Evolutionary conservation across 1,140 invertebrate genomes (phyloP), one percentile per base, ranked within the genome.

Genomic region (Bombus superbus): DNA sequence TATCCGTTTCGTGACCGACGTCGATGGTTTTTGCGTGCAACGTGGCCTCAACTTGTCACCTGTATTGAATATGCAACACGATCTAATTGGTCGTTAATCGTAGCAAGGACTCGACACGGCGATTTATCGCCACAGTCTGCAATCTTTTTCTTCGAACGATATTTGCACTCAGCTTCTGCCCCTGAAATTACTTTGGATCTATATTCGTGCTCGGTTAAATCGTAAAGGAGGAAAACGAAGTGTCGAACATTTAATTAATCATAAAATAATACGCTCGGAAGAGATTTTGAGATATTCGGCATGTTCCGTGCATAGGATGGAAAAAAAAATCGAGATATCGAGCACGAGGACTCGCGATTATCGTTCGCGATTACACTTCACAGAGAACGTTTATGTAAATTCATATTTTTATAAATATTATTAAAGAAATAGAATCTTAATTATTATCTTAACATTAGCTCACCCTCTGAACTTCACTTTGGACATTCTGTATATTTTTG

Each of bases 41-140:
- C 40, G 28, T 53, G 28, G 10, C 32, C 2, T 57, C 47, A 53
- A 53, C 47, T 66, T 35, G 64, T 64, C 83, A 66, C 68, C 10
- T 13, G n/a, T n/a, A 72, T 72, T 80, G 76, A 80, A 80, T 80
- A 85, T 80, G 83, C 66, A 72, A 80, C 78, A n/a, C 28, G 77
- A 71, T 2, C 25, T 42, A 44, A 47, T 62, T 71, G 66, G 59
- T n/a, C 53, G 15, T 79, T 44, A 84, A 84, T 79, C 75, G 75
- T 35, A 59, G 42, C 75, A 59, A 79, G 53, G 44, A 77, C 28
- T 66, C 5, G 18, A 53, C 18, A 53, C 22, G 6, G 6, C 47
- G 47, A 53, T 53, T 53, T 53, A 53, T 53, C 47, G 18, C 0
- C 18, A 53, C 5, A 5, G 5, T 18, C 47, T 22, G 18, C 47